phyloP scores from a whole-genome alignment of 2,888 invertebrate genomes.

The Dasysyrphus tricinctus region DNA sequence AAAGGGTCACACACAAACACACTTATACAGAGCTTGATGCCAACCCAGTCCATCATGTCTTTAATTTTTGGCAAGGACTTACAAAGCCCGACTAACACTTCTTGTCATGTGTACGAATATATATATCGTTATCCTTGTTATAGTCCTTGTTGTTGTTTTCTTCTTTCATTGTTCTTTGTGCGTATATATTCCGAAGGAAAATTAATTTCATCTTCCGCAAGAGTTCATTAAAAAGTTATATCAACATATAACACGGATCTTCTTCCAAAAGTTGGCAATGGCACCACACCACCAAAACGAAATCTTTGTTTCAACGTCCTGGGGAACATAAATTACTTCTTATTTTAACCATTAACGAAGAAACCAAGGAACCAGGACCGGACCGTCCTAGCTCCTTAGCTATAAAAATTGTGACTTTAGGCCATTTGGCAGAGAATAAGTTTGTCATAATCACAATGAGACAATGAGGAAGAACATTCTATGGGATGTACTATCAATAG shows the following conservation, averaged over 20 bases:
- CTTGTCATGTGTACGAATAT: not conserved
- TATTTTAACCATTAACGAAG: slow-evolving; percentile 4
- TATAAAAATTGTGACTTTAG: no score
- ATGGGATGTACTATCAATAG: no score
- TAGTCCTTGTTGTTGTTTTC: not conserved
- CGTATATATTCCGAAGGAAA: slow-evolving; percentile 56
- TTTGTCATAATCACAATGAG: no score
- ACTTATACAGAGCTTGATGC: slow-evolving; percentile 1
- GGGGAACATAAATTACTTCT: slow-evolving; percentile 26
- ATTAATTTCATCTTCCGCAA: slow-evolving; percentile 67
- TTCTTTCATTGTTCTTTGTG: slow-evolving; percentile 49
- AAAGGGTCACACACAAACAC: slow-evolving; percentile 44
- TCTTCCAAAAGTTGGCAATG: slow-evolving; percentile 43
- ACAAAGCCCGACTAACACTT: slow-evolving; percentile 41
- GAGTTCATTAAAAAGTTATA: slow-evolving; percentile 73
- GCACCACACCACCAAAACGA: slow-evolving; percentile 11
- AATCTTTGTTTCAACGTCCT: slow-evolving; percentile 2
- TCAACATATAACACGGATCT: slow-evolving; percentile 41
- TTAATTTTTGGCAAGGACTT: slow-evolving; percentile 56
- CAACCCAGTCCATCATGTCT: slow-evolving; percentile 18
- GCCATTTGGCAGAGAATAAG: no score
- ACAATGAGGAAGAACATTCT: no score
- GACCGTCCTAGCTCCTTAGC: no score
- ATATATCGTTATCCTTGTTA: not conserved
- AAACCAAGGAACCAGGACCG: not conserved